Evolutionary conservation across 2,113 vertebrate genomes (phyloP).

Genomic region (Suricata suricatta): DNA sequence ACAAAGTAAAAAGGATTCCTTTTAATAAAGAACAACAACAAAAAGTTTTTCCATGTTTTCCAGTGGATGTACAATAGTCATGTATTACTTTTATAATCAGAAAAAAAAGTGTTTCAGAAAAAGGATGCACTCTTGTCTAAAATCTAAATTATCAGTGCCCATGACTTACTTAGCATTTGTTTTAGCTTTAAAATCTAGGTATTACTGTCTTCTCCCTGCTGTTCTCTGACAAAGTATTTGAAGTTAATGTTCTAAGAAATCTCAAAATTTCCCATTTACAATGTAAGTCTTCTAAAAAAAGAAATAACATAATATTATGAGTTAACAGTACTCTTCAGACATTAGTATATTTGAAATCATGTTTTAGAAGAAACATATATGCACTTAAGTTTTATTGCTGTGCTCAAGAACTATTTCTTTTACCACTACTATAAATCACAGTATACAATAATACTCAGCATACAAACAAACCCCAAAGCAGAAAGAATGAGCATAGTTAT

Average conservation of each 20-base stretch:
- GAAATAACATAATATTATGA: neutral
- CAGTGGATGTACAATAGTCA: neutral
- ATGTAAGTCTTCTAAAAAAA: neutral
- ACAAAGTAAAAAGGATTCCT: neutral
- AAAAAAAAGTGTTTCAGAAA: neutral
- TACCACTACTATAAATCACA: neutral
- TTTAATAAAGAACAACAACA: neutral
- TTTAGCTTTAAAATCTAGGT: slow-evolving; percentile 16
- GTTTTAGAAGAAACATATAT: neutral
- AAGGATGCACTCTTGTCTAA: neutral
- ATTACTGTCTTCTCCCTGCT: neutral
- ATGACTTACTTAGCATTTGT: neutral
- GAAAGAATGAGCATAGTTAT: neutral
- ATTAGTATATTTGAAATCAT: neutral
- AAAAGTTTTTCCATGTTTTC: neutral
- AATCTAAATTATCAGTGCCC: fast-evolving
- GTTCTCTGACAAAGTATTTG: slow-evolving; percentile 12
- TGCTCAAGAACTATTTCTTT: neutral
- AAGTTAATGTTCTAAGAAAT: slow-evolving; percentile 65
- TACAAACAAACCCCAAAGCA: neutral
- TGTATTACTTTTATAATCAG: neutral
- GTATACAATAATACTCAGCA: neutral
- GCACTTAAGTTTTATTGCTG: neutral
- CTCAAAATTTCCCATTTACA: neutral
- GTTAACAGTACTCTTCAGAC: neutral